phyloP scores from a whole-genome alignment of 2,888 invertebrate genomes.

The Lasioglossum villosulum region DNA sequence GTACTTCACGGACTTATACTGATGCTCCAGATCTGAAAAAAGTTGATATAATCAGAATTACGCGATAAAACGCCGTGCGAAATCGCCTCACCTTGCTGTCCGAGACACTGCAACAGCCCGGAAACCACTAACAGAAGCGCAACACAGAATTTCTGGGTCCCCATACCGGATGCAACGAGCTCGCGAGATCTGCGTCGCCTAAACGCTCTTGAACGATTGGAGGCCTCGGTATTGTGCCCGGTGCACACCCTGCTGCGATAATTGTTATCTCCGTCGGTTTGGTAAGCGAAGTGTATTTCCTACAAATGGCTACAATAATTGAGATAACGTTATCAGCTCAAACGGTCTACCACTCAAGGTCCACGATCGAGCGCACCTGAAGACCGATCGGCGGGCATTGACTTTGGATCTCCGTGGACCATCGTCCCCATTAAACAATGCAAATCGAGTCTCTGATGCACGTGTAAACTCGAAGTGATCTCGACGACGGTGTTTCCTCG shows the following conservation, averaged over 20 bases:
- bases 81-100: constrained; percentile 41
- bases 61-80: too few species aligned
- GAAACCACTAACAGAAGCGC: constrained; percentile 29
- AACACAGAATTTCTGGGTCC: neutral
- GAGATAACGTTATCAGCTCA: neutral
- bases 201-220: neutral
- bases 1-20: constrained; percentile 43
- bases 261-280: constrained; percentile 57
- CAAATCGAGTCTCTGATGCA: neutral
- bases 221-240: neutral
- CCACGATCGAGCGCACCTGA: neutral
- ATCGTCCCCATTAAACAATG: neutral
- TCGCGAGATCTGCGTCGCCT: neutral
- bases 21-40: constrained; percentile 1
- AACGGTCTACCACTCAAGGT: neutral
- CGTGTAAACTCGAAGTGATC: neutral
- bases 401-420: neutral
- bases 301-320: neutral
- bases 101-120: neutral
- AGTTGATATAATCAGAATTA: too few species aligned
- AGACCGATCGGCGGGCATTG: neutral
- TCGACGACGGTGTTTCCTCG: neutral
- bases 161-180: constrained; percentile 34
- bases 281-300: neutral
- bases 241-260: constrained; percentile 61